A percentile compares a stretch with the other conserved stretches of the same genome.
phyloP scores from a whole-genome alignment of 2,113 vertebrate species.

The Cheirogaleus medius region DNA sequence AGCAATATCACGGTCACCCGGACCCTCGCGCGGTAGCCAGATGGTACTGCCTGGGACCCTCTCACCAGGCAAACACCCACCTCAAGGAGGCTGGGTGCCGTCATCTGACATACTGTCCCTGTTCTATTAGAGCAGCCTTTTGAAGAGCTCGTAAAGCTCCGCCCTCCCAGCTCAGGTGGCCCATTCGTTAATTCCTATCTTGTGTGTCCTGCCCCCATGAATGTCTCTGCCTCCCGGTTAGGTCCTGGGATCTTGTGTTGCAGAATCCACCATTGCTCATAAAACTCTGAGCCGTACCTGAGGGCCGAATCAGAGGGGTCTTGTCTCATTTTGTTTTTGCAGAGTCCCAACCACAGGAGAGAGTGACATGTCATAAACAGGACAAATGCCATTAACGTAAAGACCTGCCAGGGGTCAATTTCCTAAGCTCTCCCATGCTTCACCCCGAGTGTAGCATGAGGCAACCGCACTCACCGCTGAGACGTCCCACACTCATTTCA shows the following conservation, averaged over 20 bases:
- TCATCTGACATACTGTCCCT: background rate
- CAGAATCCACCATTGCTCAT: background rate
- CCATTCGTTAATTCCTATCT: background rate
- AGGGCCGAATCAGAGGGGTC: background rate
- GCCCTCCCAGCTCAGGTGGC: accelerated
- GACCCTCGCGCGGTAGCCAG: background rate
- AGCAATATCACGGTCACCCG: background rate
- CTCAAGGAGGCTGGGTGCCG: background rate
- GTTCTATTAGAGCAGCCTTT: background rate
- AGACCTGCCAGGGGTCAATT: background rate
- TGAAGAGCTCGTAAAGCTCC: background rate
- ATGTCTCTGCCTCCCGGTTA: background rate
- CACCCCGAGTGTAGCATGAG: background rate
- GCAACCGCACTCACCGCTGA: background rate
- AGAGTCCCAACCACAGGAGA: background rate
- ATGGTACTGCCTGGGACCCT: accelerated
- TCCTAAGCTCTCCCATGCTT: background rate
- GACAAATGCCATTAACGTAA: background rate
- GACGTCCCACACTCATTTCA: background rate
- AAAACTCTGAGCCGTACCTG: background rate
- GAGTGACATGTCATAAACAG: background rate
- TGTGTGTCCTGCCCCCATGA: background rate
- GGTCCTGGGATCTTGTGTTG: background rate
- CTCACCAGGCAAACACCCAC: background rate
- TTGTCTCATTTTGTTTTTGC: background rate